Evolutionary conservation across 2,797 vertebrate species (phyloP), one percentile per base, ranked within the genome.

Genomic region (Dendrocincla tyrannina): DNA sequence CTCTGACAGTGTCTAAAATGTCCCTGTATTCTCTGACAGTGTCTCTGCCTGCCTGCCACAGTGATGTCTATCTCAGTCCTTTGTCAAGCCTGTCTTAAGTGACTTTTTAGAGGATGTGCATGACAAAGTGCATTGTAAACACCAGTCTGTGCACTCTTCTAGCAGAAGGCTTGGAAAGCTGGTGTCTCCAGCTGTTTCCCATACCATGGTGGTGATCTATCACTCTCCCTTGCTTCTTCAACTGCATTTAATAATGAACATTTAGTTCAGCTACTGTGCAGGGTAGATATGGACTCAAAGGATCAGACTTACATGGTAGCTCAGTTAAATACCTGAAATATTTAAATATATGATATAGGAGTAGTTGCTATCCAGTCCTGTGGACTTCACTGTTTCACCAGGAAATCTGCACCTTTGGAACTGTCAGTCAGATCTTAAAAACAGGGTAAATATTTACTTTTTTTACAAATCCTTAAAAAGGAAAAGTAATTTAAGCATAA

Each of bases 111-210:
- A 70, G 44, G 7, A 32, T 11, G 22, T 14, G 9, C 47, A 44
- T 0, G 1, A 41, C 52, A 52, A 50, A 62, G 11, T 30, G 23
- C 30, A 62, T 85, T 24, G 25, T 49, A 75, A 25, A 70, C 32
- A n/a, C 47, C 19, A 59, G 60, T 23, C 23, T 47, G 4, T 3
- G 4, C 0, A 2, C 4, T 70, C 12, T 46, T 41, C 42, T 37
- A 6, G 30, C 11, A 82, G 58, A 63, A 84, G 4, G 4, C 41
- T 67, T 86, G 27, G 42, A 33, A 83, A 74, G 17, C 30, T 69
- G 52, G 8, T 79, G 11, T 33, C 22, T 76, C 30, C 52, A 67
- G 19, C 39, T 69, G 27, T 33, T 88, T 77, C 83, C 32, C 28
- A 67, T 77, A 14, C 30, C 30, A 9, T 18, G 1, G 19, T 46